Conservation (phyloP, 2,888 invertebrate genomes). For the Lycophotia porphyrea region DNA sequence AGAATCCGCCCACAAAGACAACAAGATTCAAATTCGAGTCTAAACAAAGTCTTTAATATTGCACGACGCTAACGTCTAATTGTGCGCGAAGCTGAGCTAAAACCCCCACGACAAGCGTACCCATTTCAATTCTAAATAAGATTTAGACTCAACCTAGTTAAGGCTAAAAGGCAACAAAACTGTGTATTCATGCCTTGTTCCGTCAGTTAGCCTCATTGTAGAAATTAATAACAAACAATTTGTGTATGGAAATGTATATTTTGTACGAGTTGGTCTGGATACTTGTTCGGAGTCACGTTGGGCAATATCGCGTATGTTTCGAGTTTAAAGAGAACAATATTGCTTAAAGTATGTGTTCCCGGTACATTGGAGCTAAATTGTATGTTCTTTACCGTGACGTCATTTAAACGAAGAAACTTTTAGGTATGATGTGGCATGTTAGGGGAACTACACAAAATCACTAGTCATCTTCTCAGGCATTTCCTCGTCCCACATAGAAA, state of each 20-base stretch:
- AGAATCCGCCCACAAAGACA: constrained; percentile 33
- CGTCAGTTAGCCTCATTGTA: constrained; percentile 45
- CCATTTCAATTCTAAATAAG: constrained; percentile 61
- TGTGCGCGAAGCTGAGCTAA: constrained; percentile 17
- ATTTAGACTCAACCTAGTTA: constrained; percentile 53
- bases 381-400: constrained; percentile 43
- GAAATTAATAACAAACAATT: constrained; percentile 60
- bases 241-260: constrained; percentile 34
- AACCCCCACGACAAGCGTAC: constrained; percentile 27
- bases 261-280: constrained; percentile 18
- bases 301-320: constrained; percentile 23
- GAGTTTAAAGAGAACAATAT: constrained; percentile 32
- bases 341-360: constrained; percentile 16
- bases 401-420: constrained; percentile 26
- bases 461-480: not conserved
- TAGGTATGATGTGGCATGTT: constrained; percentile 3
- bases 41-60: constrained; percentile 50
- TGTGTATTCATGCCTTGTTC: constrained; percentile 42
- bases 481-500: not conserved
- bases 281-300: constrained; percentile 39
- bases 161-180: constrained; percentile 30
- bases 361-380: not conserved
- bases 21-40: constrained; percentile 43
- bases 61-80: constrained; percentile 44
- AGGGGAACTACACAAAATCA: constrained; percentile 32